Conservation (phyloP, 2,113 vertebrate genomes). For the Tragelaphus buxtoni region DNA sequence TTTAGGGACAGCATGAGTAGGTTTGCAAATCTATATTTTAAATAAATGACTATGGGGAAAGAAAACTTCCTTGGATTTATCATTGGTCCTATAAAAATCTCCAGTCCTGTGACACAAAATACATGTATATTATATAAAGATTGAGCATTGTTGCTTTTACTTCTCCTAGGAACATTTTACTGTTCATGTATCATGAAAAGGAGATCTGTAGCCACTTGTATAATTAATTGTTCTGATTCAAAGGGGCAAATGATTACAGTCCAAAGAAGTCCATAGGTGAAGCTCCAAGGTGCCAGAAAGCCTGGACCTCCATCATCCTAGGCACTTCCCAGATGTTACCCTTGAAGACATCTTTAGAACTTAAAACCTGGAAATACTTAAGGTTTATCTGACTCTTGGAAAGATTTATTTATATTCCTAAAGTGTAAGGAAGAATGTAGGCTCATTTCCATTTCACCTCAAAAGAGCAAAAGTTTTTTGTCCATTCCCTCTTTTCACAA, state of each 20-base stretch:
- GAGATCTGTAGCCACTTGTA: not conserved
- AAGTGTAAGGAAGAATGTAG: not conserved
- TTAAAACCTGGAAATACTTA: not conserved
- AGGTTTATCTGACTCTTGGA: not conserved
- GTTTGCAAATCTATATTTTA: not conserved
- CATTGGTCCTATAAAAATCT: not conserved
- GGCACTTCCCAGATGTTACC: not conserved
- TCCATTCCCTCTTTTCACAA: not conserved
- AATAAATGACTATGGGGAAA: not conserved
- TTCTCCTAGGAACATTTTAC: not conserved
- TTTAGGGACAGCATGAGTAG: conserved; percentile 2
- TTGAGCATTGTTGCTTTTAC: not conserved
- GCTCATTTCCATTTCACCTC: not conserved
- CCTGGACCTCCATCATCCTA: not conserved
- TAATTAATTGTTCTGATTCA: not conserved
- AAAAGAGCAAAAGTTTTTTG: not conserved
- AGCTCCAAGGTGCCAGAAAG: not conserved
- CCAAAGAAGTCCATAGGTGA: not conserved
- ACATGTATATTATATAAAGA: not conserved
- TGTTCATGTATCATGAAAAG: not conserved
- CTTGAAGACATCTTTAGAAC: not conserved
- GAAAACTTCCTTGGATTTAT: not conserved
- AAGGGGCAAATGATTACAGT: not conserved
- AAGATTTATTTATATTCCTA: not conserved
- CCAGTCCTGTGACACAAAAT: not conserved